A percentile compares a stretch with the other conserved stretches of the same genome.
Conservation (phyloP, 2,888 invertebrate species). For the Lapara coniferarum region DNA sequence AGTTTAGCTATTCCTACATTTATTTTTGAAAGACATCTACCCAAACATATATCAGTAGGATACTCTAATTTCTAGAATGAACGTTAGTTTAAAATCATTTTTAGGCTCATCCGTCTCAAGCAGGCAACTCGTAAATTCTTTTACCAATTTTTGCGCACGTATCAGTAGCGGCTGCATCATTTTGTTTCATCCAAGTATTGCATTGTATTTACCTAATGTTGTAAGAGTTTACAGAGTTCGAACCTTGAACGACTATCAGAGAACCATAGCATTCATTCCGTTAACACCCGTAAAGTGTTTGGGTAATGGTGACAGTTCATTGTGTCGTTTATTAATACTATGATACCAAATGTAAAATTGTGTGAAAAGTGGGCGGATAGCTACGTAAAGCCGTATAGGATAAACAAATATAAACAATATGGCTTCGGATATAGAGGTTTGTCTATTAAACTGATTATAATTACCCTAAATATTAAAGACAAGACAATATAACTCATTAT, state of each 20-base stretch:
- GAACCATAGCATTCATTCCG: constrained; percentile 43
- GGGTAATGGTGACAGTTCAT: constrained; percentile 34
- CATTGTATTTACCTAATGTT: constrained; percentile 39
- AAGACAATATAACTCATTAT: not conserved
- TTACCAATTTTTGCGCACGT: not conserved
- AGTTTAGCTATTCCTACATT: no score
- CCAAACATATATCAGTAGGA: no score
- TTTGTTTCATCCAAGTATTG: constrained; percentile 40
- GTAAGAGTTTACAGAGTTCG: constrained; percentile 43
- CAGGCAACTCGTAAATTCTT: no score
- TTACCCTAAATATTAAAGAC: not conserved
- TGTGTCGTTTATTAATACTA: constrained; percentile 32
- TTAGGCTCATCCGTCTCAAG: no score
- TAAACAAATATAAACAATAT: constrained; percentile 32
- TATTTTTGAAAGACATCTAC: no score
- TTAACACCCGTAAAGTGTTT: constrained; percentile 50
- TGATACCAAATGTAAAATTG: constrained; percentile 38
- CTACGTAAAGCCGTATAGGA: constrained; percentile 37
- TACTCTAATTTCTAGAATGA: not conserved
- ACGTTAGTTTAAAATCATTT: not conserved
- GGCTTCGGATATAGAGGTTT: constrained; percentile 41
- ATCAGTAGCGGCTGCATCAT: constrained; percentile 1
- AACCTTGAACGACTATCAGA: constrained; percentile 36
- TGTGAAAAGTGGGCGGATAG: constrained; percentile 55
- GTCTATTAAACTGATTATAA: not conserved